phyloP scores from a whole-genome alignment of 2,888 invertebrate genomes.

The Tetrapedia diversipes region DNA sequence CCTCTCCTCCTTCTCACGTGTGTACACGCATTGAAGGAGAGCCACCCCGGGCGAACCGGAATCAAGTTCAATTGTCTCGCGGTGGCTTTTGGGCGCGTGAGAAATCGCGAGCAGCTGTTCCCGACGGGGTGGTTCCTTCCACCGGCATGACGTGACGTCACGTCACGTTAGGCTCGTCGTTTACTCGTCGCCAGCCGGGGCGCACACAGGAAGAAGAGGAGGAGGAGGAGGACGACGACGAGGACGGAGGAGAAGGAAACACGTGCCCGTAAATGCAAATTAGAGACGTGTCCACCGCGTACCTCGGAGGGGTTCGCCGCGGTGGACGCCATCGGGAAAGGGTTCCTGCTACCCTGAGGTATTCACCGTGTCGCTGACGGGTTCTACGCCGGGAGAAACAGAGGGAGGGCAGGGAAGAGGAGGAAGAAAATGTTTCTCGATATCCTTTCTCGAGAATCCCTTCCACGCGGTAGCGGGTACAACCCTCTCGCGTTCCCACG shows the following conservation, averaged over 20 bases:
- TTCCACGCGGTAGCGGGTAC: slow-evolving; percentile 4
- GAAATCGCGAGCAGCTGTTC: slow-evolving; percentile 81
- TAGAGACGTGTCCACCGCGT: slow-evolving; percentile 67
- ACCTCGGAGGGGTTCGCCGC: slow-evolving; percentile 63
- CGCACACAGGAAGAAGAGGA: slow-evolving; percentile 25
- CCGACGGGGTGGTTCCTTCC: slow-evolving; percentile 48
- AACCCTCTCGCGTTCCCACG: slow-evolving; percentile 65
- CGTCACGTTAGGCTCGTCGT: slow-evolving; percentile 66
- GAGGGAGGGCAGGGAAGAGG: not conserved
- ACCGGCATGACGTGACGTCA: slow-evolving; percentile 59
- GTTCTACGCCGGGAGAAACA: slow-evolving; percentile 22
- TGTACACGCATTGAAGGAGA: slow-evolving; percentile 53
- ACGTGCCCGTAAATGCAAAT: slow-evolving; percentile 66
- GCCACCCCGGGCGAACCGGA: slow-evolving; percentile 70
- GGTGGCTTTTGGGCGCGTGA: slow-evolving; percentile 82
- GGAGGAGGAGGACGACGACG: slow-evolving; percentile 40
- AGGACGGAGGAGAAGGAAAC: slow-evolving; percentile 45
- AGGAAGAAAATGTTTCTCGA: slow-evolving; percentile 56
- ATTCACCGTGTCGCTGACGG: slow-evolving; percentile 55
- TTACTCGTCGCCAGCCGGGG: slow-evolving; percentile 29
- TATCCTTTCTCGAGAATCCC: slow-evolving; percentile 69
- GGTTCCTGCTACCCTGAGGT: slow-evolving; percentile 62
- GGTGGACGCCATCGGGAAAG: slow-evolving; percentile 53
- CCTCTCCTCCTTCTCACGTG: slow-evolving; percentile 51
- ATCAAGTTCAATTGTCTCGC: slow-evolving; percentile 81